Percentiles rank a stretch among this genome's conserved stretches.
phyloP scores from a whole-genome alignment of 2,888 invertebrate genomes.

The Hyposoter didymator region DNA sequence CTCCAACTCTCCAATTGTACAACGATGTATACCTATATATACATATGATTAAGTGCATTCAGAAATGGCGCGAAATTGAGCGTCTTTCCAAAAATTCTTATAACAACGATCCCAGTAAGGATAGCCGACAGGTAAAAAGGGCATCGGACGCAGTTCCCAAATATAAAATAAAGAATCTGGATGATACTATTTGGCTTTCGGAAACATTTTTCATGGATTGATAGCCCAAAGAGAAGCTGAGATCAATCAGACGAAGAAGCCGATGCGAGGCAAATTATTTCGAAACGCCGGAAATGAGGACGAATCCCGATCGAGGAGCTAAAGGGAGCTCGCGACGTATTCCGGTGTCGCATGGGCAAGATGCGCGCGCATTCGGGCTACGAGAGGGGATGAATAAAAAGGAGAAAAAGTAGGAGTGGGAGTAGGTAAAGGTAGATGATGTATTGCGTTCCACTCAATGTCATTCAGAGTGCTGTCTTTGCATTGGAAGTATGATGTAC shows the following conservation, averaged over 20 bases:
- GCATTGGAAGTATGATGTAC: slow-evolving; percentile 58
- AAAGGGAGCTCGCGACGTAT: background rate
- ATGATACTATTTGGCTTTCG: background rate
- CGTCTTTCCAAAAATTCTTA: background rate
- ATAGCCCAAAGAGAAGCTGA: background rate
- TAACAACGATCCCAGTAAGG: background rate
- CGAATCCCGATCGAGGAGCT: too few relatives aligned
- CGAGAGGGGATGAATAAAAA: background rate
- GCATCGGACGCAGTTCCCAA: background rate
- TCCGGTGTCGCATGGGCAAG: background rate
- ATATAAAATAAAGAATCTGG: background rate
- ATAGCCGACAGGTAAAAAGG: background rate
- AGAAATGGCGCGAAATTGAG: background rate
- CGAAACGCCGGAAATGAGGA: background rate
- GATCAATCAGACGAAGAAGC: too few relatives aligned
- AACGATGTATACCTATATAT: too few relatives aligned
- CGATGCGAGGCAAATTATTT: background rate
- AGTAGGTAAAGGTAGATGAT: slow-evolving; percentile 30
- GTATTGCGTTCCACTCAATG: slow-evolving; percentile 69
- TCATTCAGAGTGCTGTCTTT: slow-evolving; percentile 52
- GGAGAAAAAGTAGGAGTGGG: slow-evolving; percentile 38
- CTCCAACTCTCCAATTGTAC: too few relatives aligned
- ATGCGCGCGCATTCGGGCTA: background rate
- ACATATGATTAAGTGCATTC: too few relatives aligned
- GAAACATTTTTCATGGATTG: background rate